Evolutionary conservation across 1,140 invertebrate species (phyloP).

Genomic region (Eumaeus atala): DNA sequence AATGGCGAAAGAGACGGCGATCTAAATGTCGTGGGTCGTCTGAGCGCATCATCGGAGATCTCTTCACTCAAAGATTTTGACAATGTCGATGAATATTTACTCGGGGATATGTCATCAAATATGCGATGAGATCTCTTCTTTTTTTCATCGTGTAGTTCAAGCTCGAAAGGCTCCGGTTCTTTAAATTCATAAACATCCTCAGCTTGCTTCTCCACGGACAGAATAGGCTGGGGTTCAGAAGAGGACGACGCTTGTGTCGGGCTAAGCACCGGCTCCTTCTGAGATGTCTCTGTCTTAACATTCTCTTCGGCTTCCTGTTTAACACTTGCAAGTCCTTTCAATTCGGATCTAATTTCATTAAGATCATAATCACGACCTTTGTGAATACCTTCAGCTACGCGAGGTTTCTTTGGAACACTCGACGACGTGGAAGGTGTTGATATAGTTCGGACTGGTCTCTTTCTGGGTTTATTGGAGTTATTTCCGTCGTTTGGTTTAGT

Average conservation of each 20-base stretch:
- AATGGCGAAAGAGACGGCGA: conserved; percentile 65
- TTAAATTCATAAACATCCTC: conserved; percentile 92
- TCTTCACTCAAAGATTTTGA: conserved; percentile 64
- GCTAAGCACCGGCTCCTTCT: conserved; percentile 41
- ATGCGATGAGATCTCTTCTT: conserved; percentile 76
- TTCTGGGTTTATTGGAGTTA: conserved; percentile 55
- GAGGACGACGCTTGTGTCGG: conserved; percentile 25
- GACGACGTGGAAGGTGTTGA: conserved; percentile 42
- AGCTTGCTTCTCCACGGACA: conserved; percentile 61
- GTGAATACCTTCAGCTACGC: conserved; percentile 31
- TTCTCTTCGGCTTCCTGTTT: conserved; percentile 62
- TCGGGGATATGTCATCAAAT: conserved; percentile 74
- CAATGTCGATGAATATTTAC: conserved; percentile 63
- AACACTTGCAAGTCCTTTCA: conserved; percentile 81
- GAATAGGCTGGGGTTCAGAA: conserved; percentile 39
- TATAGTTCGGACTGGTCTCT: conserved; percentile 47
- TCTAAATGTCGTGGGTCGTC: conserved; percentile 49
- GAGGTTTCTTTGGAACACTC: conserved; percentile 43
- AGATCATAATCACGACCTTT: conserved; percentile 83
- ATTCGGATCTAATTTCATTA: conserved; percentile 87
- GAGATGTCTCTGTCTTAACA: conserved; percentile 59
- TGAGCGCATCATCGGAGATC: conserved; percentile 55
- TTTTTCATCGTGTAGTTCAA: conserved; percentile 81
- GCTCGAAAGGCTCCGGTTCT: conserved; percentile 90
- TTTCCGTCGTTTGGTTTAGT: conserved; percentile 58